These are phyloP conservation scores for Pseudobourletiella spinata DNA, from an alignment of 1,140 invertebrate genomes.

Conservation along the genomic window DNA sequence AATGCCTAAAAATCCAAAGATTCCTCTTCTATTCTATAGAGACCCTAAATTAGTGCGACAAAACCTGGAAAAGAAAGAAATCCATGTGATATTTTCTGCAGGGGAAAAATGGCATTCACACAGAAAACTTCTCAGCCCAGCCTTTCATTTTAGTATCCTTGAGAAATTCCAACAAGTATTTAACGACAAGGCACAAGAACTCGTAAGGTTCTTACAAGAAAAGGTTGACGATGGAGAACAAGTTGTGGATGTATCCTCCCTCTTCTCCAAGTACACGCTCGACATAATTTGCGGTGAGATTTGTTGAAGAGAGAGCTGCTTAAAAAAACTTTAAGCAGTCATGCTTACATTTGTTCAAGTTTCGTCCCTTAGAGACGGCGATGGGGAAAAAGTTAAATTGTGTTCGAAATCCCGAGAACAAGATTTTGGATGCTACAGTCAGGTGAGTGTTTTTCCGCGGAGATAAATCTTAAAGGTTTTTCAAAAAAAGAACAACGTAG, in stretches of 20 bases:
- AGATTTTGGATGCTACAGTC: not conserved
- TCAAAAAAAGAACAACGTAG: not conserved
- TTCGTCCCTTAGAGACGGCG: not conserved
- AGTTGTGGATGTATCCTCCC: not conserved
- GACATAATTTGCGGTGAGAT: no score
- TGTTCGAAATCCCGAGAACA: not conserved
- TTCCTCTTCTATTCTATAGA: no score
- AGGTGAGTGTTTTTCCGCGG: not conserved
- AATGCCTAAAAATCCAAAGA: no score
- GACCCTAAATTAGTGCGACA: no score
- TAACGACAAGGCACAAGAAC: not conserved
- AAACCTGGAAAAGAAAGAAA: no score
- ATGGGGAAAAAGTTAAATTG: not conserved
- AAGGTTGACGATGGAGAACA: not conserved
- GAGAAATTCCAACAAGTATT: not conserved
- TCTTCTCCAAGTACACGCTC: not conserved
- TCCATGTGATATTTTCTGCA: no score
- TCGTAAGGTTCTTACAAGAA: not conserved
- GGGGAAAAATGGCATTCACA: no score
- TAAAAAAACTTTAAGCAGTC: not conserved
- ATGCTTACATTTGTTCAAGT: not conserved
- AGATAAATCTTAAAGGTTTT: not conserved
- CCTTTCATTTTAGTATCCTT: not conserved
- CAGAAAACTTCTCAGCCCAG: no score
- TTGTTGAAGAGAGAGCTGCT: not conserved